These are phyloP conservation scores for Apotomis capreana DNA, from an alignment of 2,888 invertebrate species.

Conservation along the genomic window DNA sequence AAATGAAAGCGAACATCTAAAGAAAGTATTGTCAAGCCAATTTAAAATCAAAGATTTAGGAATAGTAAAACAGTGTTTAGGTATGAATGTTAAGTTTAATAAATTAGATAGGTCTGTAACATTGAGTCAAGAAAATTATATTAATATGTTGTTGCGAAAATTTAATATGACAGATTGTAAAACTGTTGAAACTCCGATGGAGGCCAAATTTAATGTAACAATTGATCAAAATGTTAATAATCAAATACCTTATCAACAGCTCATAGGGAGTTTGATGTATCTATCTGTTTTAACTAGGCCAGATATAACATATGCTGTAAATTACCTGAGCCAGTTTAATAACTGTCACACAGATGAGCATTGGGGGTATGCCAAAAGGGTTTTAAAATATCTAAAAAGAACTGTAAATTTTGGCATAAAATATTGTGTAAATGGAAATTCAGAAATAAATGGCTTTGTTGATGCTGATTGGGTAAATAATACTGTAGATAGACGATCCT, in stretches of 20 bases:
- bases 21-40: not conserved
- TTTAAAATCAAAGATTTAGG: conserved; percentile 15
- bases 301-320: conserved; percentile 42
- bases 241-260: conserved; percentile 42
- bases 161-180: conserved; percentile 13
- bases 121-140: too few relatives aligned
- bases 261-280: conserved; percentile 44
- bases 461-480: conserved; percentile 35
- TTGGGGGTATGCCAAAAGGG: conserved; percentile 29
- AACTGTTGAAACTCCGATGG: conserved; percentile 7
- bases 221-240: not conserved
- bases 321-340: conserved; percentile 45
- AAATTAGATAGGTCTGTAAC: too few relatives aligned
- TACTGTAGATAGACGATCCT: conserved; percentile 29
- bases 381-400: not conserved
- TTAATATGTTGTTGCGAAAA: not conserved
- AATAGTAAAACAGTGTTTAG: not conserved
- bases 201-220: not conserved
- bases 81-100: not conserved
- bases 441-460: conserved; percentile 30
- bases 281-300: conserved; percentile 42
- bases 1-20: not conserved
- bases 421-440: conserved; percentile 9
- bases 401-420: not conserved
- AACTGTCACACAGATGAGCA: conserved; percentile 42